Conservation (phyloP, 1,140 invertebrate species). For the Pseudomyrmex cubaensis region DNA sequence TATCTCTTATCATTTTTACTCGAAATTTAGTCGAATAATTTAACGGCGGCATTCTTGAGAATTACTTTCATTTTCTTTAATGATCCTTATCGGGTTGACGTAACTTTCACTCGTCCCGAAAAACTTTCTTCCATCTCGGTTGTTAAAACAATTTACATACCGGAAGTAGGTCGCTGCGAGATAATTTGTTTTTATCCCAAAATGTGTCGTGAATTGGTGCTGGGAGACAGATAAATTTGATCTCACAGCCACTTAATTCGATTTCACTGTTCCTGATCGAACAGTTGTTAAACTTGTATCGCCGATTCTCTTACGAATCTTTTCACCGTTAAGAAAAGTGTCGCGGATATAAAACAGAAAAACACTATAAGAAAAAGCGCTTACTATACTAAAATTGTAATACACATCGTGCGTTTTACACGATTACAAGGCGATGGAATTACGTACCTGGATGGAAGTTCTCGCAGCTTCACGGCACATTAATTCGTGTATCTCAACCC, state of each 20-base stretch:
- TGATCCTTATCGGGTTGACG: not conserved
- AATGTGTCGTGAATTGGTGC: not conserved
- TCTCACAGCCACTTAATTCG: not conserved
- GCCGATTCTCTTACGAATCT: too few relatives aligned
- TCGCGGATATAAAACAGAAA: too few relatives aligned
- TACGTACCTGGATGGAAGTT: not conserved
- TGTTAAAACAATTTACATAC: conserved; percentile 30
- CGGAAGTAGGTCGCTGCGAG: conserved; percentile 21
- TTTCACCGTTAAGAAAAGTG: too few relatives aligned
- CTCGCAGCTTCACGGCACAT: conserved; percentile 18
- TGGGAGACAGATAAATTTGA: not conserved
- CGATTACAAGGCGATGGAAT: not conserved
- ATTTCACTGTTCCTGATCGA: not conserved
- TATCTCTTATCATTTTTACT: not conserved
- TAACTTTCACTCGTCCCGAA: conserved; percentile 43
- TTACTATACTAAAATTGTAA: not conserved
- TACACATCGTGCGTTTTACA: not conserved
- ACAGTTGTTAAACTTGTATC: not conserved
- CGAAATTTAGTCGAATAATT: conserved; percentile 15
- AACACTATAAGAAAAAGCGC: not conserved
- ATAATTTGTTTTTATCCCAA: conserved; percentile 5
- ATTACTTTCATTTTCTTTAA: conserved; percentile 44
- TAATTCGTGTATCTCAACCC: conserved; percentile 14
- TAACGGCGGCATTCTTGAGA: not conserved
- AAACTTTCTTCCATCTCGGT: conserved; percentile 40